Base-by-base conservation (phyloP, 2,797 vertebrate genomes). In the Huso huso region DNA sequence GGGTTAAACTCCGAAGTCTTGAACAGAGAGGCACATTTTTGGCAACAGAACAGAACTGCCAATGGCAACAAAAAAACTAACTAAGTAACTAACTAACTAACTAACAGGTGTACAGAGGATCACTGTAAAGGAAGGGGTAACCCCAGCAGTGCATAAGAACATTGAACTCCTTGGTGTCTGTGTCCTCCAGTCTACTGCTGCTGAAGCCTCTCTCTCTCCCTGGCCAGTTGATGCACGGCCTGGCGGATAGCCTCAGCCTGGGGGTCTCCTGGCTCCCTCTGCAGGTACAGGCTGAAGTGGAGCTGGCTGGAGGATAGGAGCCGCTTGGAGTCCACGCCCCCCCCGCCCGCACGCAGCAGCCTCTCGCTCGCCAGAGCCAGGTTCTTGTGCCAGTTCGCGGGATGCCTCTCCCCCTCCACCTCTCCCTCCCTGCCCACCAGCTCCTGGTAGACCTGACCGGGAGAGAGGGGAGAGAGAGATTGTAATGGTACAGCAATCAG, bases 301-400 rank as follows among this genome's bases (percentile, higher is more conserved):
- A 78, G 85, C 75, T 92, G 79, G 11, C 90, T 84, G 61, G 94
- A 89, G 0, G 85, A 90, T 72, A 99, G 82, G 75, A 99, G 82
- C 65, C 9, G 68, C 75, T 94, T 88, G 0, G 89, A 85, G 66
- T 87, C 83, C 72, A 80, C 65, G 23, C 78, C 78, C 52, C 61
- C 63, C 13, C 77, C 81, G 49, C 63, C 84, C 0, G 89, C 88
- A 71, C 81, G 92, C 57, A 99, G 83, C 82, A 96, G 86, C 78
- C 93, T 86, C 85, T 99, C 95, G 0, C 95, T 95, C 63, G 93
- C 92, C 49, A 99, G 89, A 18, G 94, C 97, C 1, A 95, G 91
- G 88, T 99, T 99, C 81, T 96, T 99, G 88, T 98, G 94, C 96
- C 96, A 99, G 75, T 96, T 99, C 68, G 92, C 82, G 0, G 97